phyloP scores from a whole-genome alignment of 2,888 invertebrate species.

The Sabellastarte sp. region DNA sequence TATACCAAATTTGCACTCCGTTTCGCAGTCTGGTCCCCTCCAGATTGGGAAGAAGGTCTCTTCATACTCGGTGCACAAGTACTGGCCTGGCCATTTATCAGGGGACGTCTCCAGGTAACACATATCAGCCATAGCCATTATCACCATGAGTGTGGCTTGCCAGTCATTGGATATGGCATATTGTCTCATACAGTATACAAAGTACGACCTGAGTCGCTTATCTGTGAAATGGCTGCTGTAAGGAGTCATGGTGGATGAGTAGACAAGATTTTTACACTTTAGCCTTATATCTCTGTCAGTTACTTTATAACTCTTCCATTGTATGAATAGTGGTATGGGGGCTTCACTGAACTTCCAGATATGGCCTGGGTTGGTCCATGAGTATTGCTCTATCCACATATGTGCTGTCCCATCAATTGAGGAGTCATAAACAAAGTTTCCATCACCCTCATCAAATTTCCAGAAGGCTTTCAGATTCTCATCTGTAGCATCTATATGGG shows the following conservation, averaged over 20 bases:
- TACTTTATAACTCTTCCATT: background rate
- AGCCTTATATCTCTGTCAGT: background rate
- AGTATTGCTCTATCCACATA: constrained; percentile 11
- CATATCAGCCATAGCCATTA: background rate
- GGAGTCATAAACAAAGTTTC: constrained; percentile 14
- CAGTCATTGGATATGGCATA: background rate
- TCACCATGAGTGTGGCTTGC: background rate
- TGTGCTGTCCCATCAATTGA: constrained; percentile 8
- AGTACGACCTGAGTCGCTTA: no score
- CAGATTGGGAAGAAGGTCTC: background rate
- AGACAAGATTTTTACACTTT: no score
- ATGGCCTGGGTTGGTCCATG: constrained; percentile 8
- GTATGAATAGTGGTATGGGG: background rate
- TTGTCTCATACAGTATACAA: background rate
- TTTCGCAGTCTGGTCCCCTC: background rate
- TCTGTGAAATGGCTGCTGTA: no score
- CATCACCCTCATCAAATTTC: constrained; percentile 32
- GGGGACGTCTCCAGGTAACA: background rate
- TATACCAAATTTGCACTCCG: background rate
- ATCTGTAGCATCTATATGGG: background rate
- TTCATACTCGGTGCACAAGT: background rate
- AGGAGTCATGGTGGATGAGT: background rate
- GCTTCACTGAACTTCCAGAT: constrained; percentile 13
- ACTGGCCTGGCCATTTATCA: background rate
- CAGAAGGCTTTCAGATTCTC: constrained; percentile 19